Percentiles rank a stretch among this genome's conserved stretches.
Conservation (phyloP, 2,888 invertebrate genomes). For the Metellina segmentata region DNA sequence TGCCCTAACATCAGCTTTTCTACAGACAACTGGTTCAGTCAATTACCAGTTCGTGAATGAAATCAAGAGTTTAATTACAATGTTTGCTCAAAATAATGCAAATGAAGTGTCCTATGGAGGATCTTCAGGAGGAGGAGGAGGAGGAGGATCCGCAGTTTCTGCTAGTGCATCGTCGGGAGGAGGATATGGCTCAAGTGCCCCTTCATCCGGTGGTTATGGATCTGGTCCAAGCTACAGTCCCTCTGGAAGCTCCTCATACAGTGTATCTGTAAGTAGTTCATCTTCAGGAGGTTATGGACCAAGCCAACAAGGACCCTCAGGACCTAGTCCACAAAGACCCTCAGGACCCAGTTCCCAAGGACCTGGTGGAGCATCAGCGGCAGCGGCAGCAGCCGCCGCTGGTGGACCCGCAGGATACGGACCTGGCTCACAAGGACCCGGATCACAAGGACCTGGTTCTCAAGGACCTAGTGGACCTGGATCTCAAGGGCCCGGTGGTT, state of each 20-base stretch:
- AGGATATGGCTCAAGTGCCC: neutral
- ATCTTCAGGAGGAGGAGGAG: neutral
- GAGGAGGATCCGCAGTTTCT: neutral
- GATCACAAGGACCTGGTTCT: neutral
- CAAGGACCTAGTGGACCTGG: neutral
- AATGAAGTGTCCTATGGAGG: conserved; percentile 19
- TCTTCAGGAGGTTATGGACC: neutral
- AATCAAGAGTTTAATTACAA: conserved; percentile 14
- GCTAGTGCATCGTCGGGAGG: neutral
- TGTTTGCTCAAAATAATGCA: conserved; percentile 24
- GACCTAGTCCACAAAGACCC: neutral
- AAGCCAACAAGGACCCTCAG: neutral
- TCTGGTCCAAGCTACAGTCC: neutral
- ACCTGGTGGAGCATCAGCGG: neutral
- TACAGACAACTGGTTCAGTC: conserved; percentile 34
- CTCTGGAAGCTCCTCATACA: neutral
- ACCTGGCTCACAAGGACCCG: neutral
- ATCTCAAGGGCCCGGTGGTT: neutral
- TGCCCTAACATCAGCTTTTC: conserved; percentile 17
- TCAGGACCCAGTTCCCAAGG: neutral
- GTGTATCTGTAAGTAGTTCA: neutral
- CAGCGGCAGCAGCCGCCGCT: neutral
- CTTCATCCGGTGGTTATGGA: neutral
- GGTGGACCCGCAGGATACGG: neutral
- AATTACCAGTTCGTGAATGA: conserved; percentile 21